Percentiles rank a stretch among this genome's conserved stretches.
phyloP scores from a whole-genome alignment of 2,888 invertebrate species.

The Pycnomerus fuliginosus region DNA sequence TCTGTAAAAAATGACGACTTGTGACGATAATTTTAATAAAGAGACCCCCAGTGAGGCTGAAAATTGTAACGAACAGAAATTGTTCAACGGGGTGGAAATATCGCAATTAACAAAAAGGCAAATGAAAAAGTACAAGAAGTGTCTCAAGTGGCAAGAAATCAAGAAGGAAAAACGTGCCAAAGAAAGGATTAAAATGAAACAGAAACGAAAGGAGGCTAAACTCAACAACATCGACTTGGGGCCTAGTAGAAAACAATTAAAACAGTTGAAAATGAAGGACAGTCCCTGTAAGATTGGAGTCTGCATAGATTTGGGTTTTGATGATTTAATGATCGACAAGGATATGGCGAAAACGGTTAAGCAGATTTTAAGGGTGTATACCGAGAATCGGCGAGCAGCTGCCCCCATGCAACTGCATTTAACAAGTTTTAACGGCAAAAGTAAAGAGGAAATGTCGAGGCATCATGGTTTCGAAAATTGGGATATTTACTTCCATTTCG shows the following conservation, averaged over 20 bases:
- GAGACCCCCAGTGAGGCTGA: too few species aligned
- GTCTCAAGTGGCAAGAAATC: slow-evolving; percentile 70
- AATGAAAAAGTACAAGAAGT: slow-evolving; percentile 56
- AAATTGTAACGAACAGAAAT: slow-evolving; percentile 3
- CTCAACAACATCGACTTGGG: slow-evolving; percentile 71
- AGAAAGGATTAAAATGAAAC: slow-evolving; percentile 67
- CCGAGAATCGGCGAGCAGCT: slow-evolving; percentile 78
- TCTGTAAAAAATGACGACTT: too few species aligned
- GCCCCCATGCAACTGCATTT: slow-evolving; percentile 82
- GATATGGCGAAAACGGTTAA: slow-evolving; percentile 87
- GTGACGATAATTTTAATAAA: too few species aligned
- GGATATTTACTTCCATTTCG: slow-evolving; percentile 78
- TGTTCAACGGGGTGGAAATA: slow-evolving; percentile 50
- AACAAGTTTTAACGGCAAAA: slow-evolving; percentile 74
- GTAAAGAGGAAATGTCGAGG: slow-evolving; percentile 71
- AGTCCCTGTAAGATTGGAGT: slow-evolving; percentile 70
- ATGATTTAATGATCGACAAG: slow-evolving; percentile 79
- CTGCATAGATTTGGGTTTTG: slow-evolving; percentile 89
- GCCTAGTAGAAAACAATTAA: slow-evolving; percentile 78
- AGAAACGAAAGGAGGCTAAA: slow-evolving; percentile 67
- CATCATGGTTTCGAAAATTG: slow-evolving; percentile 89
- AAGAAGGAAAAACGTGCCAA: slow-evolving; percentile 70
- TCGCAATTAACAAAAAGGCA: slow-evolving; percentile 49
- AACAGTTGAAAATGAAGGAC: slow-evolving; percentile 65
- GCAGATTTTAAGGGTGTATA: slow-evolving; percentile 88